Percentiles rank a stretch among this genome's conserved stretches.
phyloP scores from a whole-genome alignment of 2,797 vertebrate genomes.

The Rhinella marina region DNA sequence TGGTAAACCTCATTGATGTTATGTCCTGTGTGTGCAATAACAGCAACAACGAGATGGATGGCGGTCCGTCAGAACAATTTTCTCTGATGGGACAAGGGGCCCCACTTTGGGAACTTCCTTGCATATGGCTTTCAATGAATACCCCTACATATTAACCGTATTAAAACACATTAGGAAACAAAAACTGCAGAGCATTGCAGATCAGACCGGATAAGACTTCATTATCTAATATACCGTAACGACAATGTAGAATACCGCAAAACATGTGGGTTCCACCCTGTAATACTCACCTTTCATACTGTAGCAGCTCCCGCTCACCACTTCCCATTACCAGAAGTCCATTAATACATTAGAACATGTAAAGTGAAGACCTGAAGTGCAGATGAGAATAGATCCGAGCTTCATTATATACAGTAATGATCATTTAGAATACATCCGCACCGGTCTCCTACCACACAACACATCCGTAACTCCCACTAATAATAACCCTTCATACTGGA shows the following conservation, averaged over 20 bases:
- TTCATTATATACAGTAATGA: not conserved
- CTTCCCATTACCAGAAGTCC: too few relatives aligned
- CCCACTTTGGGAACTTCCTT: not conserved
- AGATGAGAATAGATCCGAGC: not conserved
- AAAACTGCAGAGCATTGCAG: too few relatives aligned
- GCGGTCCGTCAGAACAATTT: too few relatives aligned
- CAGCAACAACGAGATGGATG: not conserved
- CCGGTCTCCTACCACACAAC: not conserved
- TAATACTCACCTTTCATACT: too few relatives aligned
- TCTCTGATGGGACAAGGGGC: not conserved
- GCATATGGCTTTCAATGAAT: not conserved
- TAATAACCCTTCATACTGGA: not conserved
- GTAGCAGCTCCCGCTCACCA: too few relatives aligned
- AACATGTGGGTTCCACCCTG: too few relatives aligned
- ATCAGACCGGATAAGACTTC: too few relatives aligned
- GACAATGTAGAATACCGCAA: too few relatives aligned
- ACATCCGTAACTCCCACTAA: not conserved
- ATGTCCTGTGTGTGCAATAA: not conserved
- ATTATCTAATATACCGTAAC: too few relatives aligned
- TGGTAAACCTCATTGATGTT: too few relatives aligned
- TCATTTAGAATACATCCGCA: not conserved
- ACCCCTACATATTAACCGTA: too few relatives aligned
- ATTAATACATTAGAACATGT: not conserved
- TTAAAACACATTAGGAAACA: too few relatives aligned
- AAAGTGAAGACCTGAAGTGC: not conserved